Evolutionary conservation across 2,113 vertebrate species (phyloP).

Genomic region (Prinia subflava): DNA sequence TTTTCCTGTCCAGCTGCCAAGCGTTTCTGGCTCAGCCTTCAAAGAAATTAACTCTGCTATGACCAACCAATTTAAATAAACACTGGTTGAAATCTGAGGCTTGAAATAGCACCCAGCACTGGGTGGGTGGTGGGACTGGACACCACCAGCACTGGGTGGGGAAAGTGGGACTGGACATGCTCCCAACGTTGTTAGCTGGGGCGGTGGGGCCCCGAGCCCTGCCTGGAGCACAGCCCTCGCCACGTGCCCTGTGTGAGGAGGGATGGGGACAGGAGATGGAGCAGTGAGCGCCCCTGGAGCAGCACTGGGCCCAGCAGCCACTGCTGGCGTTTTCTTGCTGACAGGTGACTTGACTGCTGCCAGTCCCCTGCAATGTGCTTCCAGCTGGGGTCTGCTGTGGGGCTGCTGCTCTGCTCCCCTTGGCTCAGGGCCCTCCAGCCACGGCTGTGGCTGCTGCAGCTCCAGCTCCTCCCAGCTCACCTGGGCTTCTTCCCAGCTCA

Average conservation of each 20-base stretch:
- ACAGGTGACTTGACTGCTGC: not conserved
- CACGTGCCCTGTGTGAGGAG: not conserved
- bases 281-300: fast-evolving
- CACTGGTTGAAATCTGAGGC: not conserved
- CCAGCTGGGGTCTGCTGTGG: not conserved
- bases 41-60: not conserved
- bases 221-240: not conserved
- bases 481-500: not conserved
- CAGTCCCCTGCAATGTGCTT: fast-evolving
- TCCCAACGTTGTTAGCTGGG: fast-evolving
- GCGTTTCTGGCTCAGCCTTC: constrained; percentile 2
- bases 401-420: not conserved
- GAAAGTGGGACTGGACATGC: not conserved
- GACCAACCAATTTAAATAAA: constrained; percentile 23
- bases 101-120: not conserved
- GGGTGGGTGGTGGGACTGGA: no score
- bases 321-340: not conserved
- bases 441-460: not conserved
- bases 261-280: fast-evolving
- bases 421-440: fast-evolving
- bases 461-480: fast-evolving
- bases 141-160: no score
- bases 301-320: not conserved
- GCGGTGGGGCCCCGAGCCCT: fast-evolving
- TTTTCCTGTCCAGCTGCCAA: constrained; percentile 27